Percentiles rank a stretch among this genome's conserved stretches.
phyloP scores from a whole-genome alignment of 2,888 invertebrate species.

The Sminthurides aquaticus region DNA sequence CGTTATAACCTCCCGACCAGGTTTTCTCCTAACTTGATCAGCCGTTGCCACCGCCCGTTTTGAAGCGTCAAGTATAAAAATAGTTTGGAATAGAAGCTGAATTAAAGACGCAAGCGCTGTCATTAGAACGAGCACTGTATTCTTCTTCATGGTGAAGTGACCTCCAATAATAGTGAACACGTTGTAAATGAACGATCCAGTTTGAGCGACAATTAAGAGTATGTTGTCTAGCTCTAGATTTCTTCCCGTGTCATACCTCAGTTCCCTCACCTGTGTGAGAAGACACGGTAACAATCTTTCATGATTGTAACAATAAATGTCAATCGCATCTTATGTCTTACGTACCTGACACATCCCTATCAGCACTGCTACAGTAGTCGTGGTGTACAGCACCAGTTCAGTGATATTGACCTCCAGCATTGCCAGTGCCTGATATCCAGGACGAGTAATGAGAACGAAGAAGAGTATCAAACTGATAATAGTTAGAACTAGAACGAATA shows the following conservation, averaged over 20 bases:
- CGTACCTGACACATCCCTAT: constrained; percentile 71
- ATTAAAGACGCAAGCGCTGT: constrained; percentile 77
- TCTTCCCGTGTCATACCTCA: constrained; percentile 74
- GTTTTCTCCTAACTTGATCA: constrained; percentile 76
- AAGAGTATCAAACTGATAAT: constrained; percentile 85
- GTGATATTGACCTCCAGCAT: constrained; percentile 84
- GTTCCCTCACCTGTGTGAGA: constrained; percentile 62
- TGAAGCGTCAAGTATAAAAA: constrained; percentile 84
- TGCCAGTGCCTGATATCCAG: constrained; percentile 71
- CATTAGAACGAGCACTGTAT: constrained; percentile 71
- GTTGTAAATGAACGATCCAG: constrained; percentile 88
- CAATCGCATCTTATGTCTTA: background rate
- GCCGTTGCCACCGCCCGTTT: constrained; percentile 72
- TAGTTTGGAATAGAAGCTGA: constrained; percentile 81
- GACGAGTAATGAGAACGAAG: constrained; percentile 75
- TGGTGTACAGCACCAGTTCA: constrained; percentile 75
- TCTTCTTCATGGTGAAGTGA: constrained; percentile 62
- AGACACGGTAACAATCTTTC: too few species aligned
- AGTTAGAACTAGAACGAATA: constrained; percentile 68
- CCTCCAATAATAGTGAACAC: constrained; percentile 90
- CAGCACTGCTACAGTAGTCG: constrained; percentile 76
- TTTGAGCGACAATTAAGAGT: constrained; percentile 85
- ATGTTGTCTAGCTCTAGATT: constrained; percentile 83
- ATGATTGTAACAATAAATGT: background rate
- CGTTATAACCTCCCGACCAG: constrained; percentile 86